phyloP scores from a whole-genome alignment of 2,888 invertebrate species.

The Cheiracanthium punctorium region DNA sequence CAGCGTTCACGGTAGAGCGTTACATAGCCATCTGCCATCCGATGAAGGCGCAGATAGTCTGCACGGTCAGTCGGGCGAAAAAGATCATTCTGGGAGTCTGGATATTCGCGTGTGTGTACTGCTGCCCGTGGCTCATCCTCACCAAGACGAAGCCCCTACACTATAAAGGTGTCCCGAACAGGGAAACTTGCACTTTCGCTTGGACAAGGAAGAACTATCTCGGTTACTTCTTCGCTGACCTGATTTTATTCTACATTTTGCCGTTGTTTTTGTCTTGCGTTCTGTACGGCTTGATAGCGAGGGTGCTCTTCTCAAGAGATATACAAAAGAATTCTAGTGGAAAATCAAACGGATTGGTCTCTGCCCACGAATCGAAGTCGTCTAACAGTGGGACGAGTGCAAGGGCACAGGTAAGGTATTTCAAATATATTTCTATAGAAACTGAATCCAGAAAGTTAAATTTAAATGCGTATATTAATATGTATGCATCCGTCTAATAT shows the following conservation, averaged over 20 bases:
- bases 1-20: slow-evolving; percentile 81
- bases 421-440: too few species aligned
- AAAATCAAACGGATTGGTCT: slow-evolving; percentile 44
- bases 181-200: slow-evolving; percentile 78
- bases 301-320: slow-evolving; percentile 76
- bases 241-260: slow-evolving; percentile 80
- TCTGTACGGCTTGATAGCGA: slow-evolving; percentile 80
- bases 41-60: slow-evolving; percentile 79
- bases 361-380: slow-evolving; percentile 53
- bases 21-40: slow-evolving; percentile 82
- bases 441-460: too few species aligned
- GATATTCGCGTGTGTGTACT: slow-evolving; percentile 80
- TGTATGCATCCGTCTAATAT: too few species aligned
- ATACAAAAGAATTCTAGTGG: slow-evolving; percentile 70
- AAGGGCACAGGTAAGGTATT: slow-evolving; percentile 75
- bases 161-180: slow-evolving; percentile 73
- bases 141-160: slow-evolving; percentile 76
- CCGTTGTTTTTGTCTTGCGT: slow-evolving; percentile 80
- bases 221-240: slow-evolving; percentile 80
- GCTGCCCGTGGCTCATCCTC: slow-evolving; percentile 80
- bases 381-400: slow-evolving; percentile 73
- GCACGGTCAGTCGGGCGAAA: slow-evolving; percentile 80
- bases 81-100: slow-evolving; percentile 80
- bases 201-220: slow-evolving; percentile 77
- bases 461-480: too few species aligned